Evolutionary conservation across 2,113 vertebrate genomes (phyloP), one percentile per base, ranked within the genome.

Genomic region (Petaurus breviceps): DNA sequence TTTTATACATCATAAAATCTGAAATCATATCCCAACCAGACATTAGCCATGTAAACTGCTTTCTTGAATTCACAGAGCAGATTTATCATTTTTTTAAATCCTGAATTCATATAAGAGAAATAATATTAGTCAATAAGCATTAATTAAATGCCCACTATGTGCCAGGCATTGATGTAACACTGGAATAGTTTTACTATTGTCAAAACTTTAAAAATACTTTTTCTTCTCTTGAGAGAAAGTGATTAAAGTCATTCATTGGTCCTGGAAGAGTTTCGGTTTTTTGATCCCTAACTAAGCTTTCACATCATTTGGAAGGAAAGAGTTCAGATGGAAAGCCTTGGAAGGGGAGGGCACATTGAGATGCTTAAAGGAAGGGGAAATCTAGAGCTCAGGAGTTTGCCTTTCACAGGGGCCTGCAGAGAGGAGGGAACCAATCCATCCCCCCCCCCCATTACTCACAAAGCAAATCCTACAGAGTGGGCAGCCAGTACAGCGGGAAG

Each of bases 291-390:
- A 84, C 37, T 43, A 84, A 84, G n/a, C 68, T n/a, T 84, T 23
- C 68, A 84, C 37, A 84, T 84, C 16, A 8, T n/a, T 43, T 43
- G 19, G n/a, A 84, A 84, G n/a, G 37, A 43, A 22, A 84, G 37
- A 84, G 37, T 23, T 84, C 68, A 84, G 16, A 43, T 84, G 68
- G 19, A 84, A 7, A 43, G 37, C 68, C n/a, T 84, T 2, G 2
- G n/a, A 84, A 4, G 31, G 84, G 0, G 3, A n/a, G 0, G 51
- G 68, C 95, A 98, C 96, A 97, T 55, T 23, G 93, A 94, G 25
- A 7, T 94, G 51, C 47, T 90, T 94, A 90, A 97, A 96, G 50
- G 95, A 95, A 37, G 37, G 57, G 50, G 54, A 95, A 46, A 46
- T 23, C 16, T 90, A 9, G 0, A 25, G 52, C 5, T 37, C 54